phyloP scores from a whole-genome alignment of 2,888 invertebrate species.

The Pterostichus niger region DNA sequence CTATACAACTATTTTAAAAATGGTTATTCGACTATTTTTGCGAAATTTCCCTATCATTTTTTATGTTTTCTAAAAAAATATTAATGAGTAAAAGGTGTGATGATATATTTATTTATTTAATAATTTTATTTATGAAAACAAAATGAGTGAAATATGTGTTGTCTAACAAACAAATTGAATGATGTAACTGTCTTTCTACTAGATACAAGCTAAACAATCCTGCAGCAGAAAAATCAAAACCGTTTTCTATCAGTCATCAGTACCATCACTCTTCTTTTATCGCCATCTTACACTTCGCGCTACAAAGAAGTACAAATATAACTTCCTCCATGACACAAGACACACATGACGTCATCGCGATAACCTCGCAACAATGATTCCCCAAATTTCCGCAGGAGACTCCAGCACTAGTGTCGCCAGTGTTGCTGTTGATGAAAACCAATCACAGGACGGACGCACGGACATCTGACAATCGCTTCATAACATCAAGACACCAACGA shows the following conservation, averaged over 20 bases:
- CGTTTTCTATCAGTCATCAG: not conserved
- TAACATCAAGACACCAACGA: slow-evolving; percentile 44
- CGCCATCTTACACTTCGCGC: not conserved
- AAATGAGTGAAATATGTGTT: too few relatives aligned
- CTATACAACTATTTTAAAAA: too few relatives aligned
- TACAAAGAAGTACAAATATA: slow-evolving; percentile 35
- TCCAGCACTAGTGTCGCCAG: slow-evolving; percentile 8
- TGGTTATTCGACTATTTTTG: too few relatives aligned
- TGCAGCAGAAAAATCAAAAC: not conserved
- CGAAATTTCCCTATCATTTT: too few relatives aligned
- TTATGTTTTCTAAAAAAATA: too few relatives aligned
- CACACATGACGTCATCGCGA: not conserved
- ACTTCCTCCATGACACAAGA: slow-evolving; percentile 22
- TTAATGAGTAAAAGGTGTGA: too few relatives aligned
- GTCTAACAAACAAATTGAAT: too few relatives aligned
- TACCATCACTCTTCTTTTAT: not conserved
- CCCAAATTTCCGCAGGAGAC: slow-evolving; percentile 34
- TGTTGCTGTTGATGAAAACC: slow-evolving; percentile 47
- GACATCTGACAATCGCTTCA: slow-evolving; percentile 51
- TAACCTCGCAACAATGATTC: slow-evolving; percentile 44
- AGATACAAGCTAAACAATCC: too few relatives aligned
- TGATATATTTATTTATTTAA: too few relatives aligned
- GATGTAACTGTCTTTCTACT: too few relatives aligned
- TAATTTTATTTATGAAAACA: too few relatives aligned
- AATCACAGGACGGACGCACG: slow-evolving; percentile 40